Conservation (phyloP, 2,113 vertebrate genomes). For the Oreotrochilus melanogaster region DNA sequence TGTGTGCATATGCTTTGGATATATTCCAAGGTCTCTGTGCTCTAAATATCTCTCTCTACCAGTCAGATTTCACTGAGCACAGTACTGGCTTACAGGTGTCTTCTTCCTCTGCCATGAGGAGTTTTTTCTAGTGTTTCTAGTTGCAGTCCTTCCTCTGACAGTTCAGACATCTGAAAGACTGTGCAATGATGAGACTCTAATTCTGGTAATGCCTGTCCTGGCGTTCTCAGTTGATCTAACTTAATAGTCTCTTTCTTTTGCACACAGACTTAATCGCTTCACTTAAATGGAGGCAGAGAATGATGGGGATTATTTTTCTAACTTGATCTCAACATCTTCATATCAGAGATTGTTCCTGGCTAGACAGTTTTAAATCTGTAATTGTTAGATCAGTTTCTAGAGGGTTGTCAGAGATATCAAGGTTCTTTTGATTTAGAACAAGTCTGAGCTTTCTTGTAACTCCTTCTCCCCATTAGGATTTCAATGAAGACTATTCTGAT, state of each 20-base stretch:
- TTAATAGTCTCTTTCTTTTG: neutral
- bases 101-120: neutral
- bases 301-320: neutral
- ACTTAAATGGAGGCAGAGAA: neutral
- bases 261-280: neutral
- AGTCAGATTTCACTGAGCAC: neutral
- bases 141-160: neutral
- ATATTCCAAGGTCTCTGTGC: neutral
- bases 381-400: neutral
- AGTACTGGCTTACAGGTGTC: neutral
- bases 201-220: neutral
- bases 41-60: neutral
- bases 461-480: constrained; percentile 76
- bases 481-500: constrained; percentile 84
- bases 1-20: fast-evolving
- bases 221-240: neutral
- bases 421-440: neutral
- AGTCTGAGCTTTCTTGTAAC: neutral
- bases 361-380: neutral
- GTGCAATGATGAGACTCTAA: neutral
- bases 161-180: neutral
- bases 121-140: neutral
- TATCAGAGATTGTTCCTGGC: neutral
- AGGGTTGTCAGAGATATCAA: neutral
- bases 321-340: neutral